phyloP scores from a whole-genome alignment of 2,113 vertebrate species.

The Mirza zaza region DNA sequence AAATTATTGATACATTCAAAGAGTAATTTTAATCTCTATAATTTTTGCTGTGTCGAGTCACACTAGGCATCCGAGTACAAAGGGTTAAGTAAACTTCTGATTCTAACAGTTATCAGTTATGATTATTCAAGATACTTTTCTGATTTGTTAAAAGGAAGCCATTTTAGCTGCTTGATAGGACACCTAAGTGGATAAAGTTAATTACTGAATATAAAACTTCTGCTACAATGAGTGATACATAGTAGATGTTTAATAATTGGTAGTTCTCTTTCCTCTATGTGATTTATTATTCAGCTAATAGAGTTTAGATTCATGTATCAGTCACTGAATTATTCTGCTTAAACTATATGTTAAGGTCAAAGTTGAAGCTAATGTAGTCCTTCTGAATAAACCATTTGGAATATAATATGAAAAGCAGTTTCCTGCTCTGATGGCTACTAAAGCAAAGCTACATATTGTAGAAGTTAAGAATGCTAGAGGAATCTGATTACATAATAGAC shows the following conservation, averaged over 20 bases:
- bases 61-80: no score
- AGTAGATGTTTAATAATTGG: neutral
- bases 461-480: no score
- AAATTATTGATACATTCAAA: no score
- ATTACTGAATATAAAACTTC: neutral
- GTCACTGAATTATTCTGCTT: neutral
- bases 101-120: neutral
- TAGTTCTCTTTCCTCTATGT: neutral
- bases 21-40: no score
- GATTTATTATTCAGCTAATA: neutral
- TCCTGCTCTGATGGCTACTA: no score
- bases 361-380: neutral
- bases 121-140: neutral
- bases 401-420: neutral
- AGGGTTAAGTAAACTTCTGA: neutral
- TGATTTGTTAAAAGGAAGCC: neutral
- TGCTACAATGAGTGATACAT: neutral
- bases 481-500: neutral
- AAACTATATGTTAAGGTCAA: neutral
- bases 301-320: neutral
- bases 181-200: neutral
- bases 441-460: neutral
- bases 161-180: neutral
- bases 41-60: no score
- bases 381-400: neutral